phyloP scores from a whole-genome alignment of 1,140 invertebrate genomes.

The Amyelois transitella region DNA sequence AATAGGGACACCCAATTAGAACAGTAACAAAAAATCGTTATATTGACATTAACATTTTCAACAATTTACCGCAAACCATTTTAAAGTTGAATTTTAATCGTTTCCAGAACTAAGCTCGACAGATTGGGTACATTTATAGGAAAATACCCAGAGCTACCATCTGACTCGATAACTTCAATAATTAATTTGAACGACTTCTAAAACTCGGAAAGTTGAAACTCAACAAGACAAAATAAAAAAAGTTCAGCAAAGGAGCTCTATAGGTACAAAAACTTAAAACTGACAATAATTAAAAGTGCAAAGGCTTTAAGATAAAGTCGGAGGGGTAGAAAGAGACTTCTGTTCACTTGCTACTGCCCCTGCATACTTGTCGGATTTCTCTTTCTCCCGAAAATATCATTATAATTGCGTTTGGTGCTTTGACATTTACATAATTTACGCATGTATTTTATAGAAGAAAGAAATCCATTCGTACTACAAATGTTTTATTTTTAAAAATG shows the following conservation, averaged over 20 bases:
- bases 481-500: too few relatives aligned
- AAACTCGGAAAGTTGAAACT: constrained; percentile 7
- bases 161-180: constrained; percentile 7
- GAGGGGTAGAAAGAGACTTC: too few relatives aligned
- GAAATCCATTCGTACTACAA: too few relatives aligned
- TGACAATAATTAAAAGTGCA: not conserved
- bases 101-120: not conserved
- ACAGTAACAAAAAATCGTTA: too few relatives aligned
- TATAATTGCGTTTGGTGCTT: too few relatives aligned
- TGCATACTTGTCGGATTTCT: too few relatives aligned
- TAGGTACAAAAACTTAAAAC: not conserved
- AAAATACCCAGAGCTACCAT: constrained; percentile 1
- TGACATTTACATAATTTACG: too few relatives aligned
- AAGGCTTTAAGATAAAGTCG: not conserved
- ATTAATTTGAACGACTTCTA: constrained; percentile 11
- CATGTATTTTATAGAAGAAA: too few relatives aligned
- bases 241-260: not conserved
- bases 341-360: too few relatives aligned
- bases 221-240: not conserved
- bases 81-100: not conserved
- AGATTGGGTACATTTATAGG: not conserved
- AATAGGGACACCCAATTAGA: too few relatives aligned
- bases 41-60: too few relatives aligned
- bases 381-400: too few relatives aligned
- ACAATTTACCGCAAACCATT: not conserved